phyloP scores from a whole-genome alignment of 1,140 invertebrate genomes.

The Drosophila sturtevanti region DNA sequence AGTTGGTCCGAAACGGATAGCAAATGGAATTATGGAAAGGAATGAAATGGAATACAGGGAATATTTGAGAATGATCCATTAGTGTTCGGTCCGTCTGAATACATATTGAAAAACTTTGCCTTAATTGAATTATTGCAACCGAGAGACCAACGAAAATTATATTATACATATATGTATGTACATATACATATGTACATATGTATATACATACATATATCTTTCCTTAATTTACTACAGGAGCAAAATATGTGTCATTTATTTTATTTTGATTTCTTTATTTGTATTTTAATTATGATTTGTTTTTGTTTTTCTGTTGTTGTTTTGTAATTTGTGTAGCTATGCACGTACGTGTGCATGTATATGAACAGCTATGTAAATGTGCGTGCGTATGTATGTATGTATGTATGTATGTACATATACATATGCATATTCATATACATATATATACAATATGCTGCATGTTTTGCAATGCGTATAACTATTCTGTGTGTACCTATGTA shows the following conservation, averaged over 20 bases:
- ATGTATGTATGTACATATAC: constrained; percentile 20
- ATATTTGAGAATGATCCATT: too few species aligned
- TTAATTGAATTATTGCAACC: too few species aligned
- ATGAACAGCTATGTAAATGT: constrained; percentile 1
- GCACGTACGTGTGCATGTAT: constrained; percentile 23
- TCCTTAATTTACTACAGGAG: too few species aligned
- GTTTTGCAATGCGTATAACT: constrained; percentile 2
- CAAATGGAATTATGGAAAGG: too few species aligned
- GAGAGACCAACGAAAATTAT: too few species aligned
- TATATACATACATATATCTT: neutral
- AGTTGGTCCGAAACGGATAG: too few species aligned
- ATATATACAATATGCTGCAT: constrained; percentile 15
- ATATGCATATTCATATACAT: constrained; percentile 14
- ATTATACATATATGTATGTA: too few species aligned
- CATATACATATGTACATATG: too few species aligned
- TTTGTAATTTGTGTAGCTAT: constrained; percentile 15
- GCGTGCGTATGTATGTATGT: neutral
- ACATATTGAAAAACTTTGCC: too few species aligned
- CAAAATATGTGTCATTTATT: neutral
- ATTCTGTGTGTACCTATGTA: constrained; percentile 13
- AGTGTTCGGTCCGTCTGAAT: too few species aligned
- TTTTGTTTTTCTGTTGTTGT: too few species aligned
- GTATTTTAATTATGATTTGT: neutral
- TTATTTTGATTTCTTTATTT: neutral
- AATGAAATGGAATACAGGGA: too few species aligned